Conservation (phyloP, 2,797 vertebrate species). For the Eremophila alpestris region DNA sequence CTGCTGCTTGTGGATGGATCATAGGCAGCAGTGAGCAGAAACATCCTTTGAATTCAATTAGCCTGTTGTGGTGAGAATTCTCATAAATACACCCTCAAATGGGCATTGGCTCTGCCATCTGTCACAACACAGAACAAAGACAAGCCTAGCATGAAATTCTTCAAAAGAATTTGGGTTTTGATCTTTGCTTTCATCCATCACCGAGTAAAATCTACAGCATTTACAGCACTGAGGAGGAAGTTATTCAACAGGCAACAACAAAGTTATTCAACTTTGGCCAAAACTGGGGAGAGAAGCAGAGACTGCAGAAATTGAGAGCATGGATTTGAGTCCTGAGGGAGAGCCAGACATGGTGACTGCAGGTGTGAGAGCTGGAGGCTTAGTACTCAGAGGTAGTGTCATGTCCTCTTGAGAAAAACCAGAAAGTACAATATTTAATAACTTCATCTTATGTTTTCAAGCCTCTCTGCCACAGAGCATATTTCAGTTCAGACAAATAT, state of each 20-base stretch:
- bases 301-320: neutral
- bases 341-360: neutral
- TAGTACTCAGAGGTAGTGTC: neutral
- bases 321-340: neutral
- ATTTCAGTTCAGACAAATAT: neutral
- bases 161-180: neutral
- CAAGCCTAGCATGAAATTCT: conserved; percentile 3
- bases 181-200: neutral
- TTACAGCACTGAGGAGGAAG: neutral
- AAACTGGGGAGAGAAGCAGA: neutral
- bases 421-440: neutral
- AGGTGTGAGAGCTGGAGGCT: neutral
- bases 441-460: neutral
- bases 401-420: neutral
- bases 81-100: neutral
- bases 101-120: neutral
- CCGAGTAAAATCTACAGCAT: neutral
- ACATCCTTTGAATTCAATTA: neutral
- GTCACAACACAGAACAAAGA: neutral
- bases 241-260: neutral
- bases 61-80: neutral
- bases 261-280: neutral
- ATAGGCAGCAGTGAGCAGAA: neutral
- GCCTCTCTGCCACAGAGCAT: neutral
- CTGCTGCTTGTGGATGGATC: neutral